Evolutionary conservation across 2,888 invertebrate species (phyloP), one percentile per base, ranked within the genome.

Genomic region (Coenonympha arcania): DNA sequence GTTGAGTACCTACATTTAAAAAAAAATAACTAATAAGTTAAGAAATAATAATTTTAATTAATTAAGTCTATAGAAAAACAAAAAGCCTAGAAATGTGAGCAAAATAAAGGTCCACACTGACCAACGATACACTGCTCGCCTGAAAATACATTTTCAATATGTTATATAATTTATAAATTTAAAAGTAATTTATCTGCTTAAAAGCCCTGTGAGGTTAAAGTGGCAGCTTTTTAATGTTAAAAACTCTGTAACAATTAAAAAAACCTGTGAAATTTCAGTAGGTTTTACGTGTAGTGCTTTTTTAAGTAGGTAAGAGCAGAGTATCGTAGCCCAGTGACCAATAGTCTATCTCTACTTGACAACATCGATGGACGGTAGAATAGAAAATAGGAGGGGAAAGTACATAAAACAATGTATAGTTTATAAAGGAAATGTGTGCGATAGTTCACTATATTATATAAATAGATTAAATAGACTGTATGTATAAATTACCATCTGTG

Each of bases 281-380:
- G 15, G 8, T 9, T 6, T 16, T 16, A 9, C 6, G 8, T 18
- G 34, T 6, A 19, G 11, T 36, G 6, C 24, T n/a, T n/a, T n/a
- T n/a, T n/a, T n/a, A n/a, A 4, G 1, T 28, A 4, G 3, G 1
- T 15, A 16, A 4, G 3, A 34, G 9, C 8, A 39, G 24, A 5
- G 4, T 15, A 4, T 15, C 9, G 39, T 39, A 22, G 20, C 13
- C 9, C 39, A 39, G 39, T 39, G 39, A 11, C 15, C 39, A 37
- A 13, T 37, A 24, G 39, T 43, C 44, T 44, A 44, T 34, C 33
- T 48, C 57, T 60, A 64, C 50, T 39, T 52, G 70, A 84, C 82
- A 78, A 84, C 83, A 84, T 65, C 71, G 63, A 82, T 84, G 84
- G 84, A 84, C 84, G 84, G 84, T 80, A 71, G 78, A 79, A 82